Conservation (phyloP, 2,797 vertebrate genomes). For the Emys orbicularis region DNA sequence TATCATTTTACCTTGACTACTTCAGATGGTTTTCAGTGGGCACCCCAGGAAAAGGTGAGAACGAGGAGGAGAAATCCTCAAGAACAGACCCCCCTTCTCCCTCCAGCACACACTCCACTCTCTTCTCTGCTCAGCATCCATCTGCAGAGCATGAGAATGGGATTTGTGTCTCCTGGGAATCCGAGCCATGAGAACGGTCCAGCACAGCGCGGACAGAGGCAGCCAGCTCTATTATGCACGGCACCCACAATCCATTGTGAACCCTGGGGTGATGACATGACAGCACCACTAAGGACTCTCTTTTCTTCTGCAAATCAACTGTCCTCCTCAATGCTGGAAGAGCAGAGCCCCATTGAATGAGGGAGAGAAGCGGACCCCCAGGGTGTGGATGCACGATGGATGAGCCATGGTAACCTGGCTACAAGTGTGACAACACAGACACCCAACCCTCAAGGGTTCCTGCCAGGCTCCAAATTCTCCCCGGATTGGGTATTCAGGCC, state of each 20-base stretch:
- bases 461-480: slow-evolving; percentile 37
- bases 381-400: slow-evolving; percentile 27
- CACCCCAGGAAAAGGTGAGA: neutral
- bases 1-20: neutral
- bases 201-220: neutral
- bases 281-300: slow-evolving; percentile 46
- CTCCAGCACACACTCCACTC: neutral
- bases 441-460: slow-evolving; percentile 19
- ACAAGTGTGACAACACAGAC: slow-evolving; percentile 54
- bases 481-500: slow-evolving; percentile 65
- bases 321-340: slow-evolving; percentile 32
- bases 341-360: slow-evolving; percentile 11
- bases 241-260: slow-evolving; percentile 32
- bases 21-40: neutral
- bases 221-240: neutral
- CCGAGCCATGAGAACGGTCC: neutral
- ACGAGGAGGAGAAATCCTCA: neutral
- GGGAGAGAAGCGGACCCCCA: neutral
- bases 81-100: neutral
- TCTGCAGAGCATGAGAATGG: neutral
- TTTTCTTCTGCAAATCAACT: slow-evolving; percentile 53
- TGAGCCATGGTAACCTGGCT: slow-evolving; percentile 72
- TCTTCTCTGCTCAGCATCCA: neutral
- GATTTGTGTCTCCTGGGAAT: neutral
- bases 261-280: neutral